Base-by-base conservation (phyloP, 1,140 invertebrate species). In the Pseudoatta argentina region DNA sequence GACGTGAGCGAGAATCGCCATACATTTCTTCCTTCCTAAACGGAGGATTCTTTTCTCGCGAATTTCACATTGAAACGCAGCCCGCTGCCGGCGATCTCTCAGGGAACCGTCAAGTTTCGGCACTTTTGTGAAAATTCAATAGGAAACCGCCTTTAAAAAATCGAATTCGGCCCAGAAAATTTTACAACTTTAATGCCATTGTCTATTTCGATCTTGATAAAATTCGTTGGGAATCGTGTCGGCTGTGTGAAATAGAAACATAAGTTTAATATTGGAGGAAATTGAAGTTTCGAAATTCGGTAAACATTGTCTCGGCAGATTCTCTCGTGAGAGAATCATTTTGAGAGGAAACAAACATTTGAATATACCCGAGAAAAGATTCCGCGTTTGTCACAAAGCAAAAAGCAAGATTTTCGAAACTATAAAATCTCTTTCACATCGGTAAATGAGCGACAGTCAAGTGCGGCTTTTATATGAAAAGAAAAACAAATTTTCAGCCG, bases 351-450 rank as follows among this genome's bases (percentile, higher is more conserved):
- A 67, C 24, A 59, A 48, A 67, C 34, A n/a, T 61, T 34, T 72
- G 7, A 18, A 57, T 8, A 12, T 64, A 8, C 30, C 7, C 39
- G 18, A 1, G 24, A 63, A 3, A 30, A 48, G 3, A 24, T 30
- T 21, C 2, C 57, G 16, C 8, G 1, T 34, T n/a, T 18, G 1
- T 3, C 30, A 4, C 30, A 30, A n/a, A n/a, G 4, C 14, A 21
- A 39, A 48, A 21, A 82, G 4, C 18, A 24, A 48, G 21, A 16
- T 16, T 57, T 71, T 53, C 51, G 16, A n/a, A 44, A 57, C 55
- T 6, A 21, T 48, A 44, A 72, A 71, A 82, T n/a, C 30, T 71
- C 39, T 73, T 44, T 72, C n/a, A 48, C 30, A 34, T 55, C n/a
- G 6, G 8, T 3, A 24, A 55, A 48, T 8, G 4, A 14, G 16